A percentile compares a stretch with the other conserved stretches of the same genome.
phyloP scores from a whole-genome alignment of 2,888 invertebrate genomes.

The Drosophila parthenogenetica region DNA sequence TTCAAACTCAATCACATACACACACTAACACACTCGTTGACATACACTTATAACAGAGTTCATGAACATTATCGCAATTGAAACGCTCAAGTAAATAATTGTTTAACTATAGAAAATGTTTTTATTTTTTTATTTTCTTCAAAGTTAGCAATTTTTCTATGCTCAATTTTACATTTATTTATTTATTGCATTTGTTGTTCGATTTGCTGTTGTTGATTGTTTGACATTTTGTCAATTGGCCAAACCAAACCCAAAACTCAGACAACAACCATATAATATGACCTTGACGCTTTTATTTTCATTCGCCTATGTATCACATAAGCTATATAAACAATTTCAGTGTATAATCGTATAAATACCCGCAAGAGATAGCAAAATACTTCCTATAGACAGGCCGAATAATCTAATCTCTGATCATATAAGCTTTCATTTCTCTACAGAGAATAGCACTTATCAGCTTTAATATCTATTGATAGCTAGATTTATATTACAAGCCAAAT shows the following conservation, averaged over 20 bases:
- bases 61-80: slow-evolving; percentile 50
- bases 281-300: slow-evolving; percentile 52
- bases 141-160: slow-evolving; percentile 44
- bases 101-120: slow-evolving; percentile 16
- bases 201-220: slow-evolving; percentile 27
- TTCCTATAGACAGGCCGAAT: not conserved
- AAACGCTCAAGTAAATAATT: slow-evolving; percentile 31
- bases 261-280: slow-evolving; percentile 12
- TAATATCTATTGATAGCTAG: not conserved
- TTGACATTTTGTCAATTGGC: slow-evolving; percentile 49
- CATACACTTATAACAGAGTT: slow-evolving; percentile 28
- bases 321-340: slow-evolving; percentile 3
- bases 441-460: too few species aligned
- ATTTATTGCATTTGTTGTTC: slow-evolving; percentile 3
- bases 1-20: not conserved
- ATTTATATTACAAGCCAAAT: not conserved
- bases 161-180: slow-evolving; percentile 39
- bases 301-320: slow-evolving; percentile 17
- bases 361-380: not conserved
- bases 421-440: slow-evolving; percentile 3
- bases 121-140: slow-evolving; percentile 19
- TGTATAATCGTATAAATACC: slow-evolving; percentile 7
- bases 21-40: not conserved
- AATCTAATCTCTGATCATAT: not conserved
- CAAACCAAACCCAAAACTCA: slow-evolving; percentile 31